phyloP scores from a whole-genome alignment of 2,113 vertebrate species.

The Bubalus kerabau region DNA sequence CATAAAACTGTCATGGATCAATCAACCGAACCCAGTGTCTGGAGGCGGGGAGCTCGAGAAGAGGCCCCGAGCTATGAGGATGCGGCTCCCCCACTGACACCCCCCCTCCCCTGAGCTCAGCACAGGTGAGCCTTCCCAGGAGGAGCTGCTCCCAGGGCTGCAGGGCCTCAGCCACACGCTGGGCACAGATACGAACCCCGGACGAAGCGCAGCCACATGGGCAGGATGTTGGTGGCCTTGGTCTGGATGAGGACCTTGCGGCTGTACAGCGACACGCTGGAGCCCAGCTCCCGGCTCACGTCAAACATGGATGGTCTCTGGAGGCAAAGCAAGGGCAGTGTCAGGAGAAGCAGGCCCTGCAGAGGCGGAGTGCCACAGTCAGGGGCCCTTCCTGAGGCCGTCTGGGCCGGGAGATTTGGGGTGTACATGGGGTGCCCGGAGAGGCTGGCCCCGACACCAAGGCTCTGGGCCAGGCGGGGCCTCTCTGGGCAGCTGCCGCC shows the following conservation, averaged over 20 bases:
- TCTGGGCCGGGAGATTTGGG: not conserved
- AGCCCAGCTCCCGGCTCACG: slow-evolving; percentile 94
- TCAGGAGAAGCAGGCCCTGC: not conserved
- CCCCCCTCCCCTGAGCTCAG: no score
- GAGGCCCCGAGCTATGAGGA: not conserved
- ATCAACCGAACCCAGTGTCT: not conserved
- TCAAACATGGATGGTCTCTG: slow-evolving; percentile 98
- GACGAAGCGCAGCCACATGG: slow-evolving; percentile 96
- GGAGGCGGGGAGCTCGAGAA: not conserved
- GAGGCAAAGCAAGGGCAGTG: not conserved
- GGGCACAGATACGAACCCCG: slow-evolving; percentile 79
- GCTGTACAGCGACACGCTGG: slow-evolving; percentile 92
- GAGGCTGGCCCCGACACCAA: not conserved
- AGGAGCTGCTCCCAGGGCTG: not conserved
- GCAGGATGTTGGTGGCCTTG: slow-evolving; percentile 93
- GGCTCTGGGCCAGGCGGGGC: not conserved
- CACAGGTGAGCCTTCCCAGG: not conserved
- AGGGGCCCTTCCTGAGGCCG: no score
- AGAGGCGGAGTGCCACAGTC: not conserved
- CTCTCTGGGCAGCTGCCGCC: not conserved
- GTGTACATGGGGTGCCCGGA: fast-evolving
- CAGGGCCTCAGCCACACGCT: not conserved
- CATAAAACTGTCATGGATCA: not conserved
- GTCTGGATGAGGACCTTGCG: slow-evolving; percentile 97
- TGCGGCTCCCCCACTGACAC: not conserved